A percentile compares a stretch with the other conserved stretches of the same genome.
phyloP scores from a whole-genome alignment of 2,113 vertebrate species.

The Sinosuthora webbiana region DNA sequence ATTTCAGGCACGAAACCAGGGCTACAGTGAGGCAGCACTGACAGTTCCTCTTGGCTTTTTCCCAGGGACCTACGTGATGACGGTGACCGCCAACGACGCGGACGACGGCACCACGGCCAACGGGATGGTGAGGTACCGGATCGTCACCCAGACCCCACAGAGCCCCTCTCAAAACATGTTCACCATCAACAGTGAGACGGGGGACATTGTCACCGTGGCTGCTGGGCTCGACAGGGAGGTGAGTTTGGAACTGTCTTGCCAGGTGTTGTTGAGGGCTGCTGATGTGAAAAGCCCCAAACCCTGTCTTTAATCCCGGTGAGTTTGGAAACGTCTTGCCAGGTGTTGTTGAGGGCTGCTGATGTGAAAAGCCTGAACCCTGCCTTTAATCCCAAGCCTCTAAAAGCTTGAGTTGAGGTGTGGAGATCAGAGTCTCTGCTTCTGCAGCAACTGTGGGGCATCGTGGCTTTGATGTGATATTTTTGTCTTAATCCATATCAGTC shows the following conservation, averaged over 20 bases:
- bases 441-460: background rate
- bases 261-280: background rate
- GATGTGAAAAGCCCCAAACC: background rate
- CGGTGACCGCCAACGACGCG: conserved; percentile 88
- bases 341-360: background rate
- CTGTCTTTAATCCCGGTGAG: conserved; percentile 69
- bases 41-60: background rate
- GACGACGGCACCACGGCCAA: conserved; percentile 93
- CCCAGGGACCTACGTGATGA: conserved; percentile 94
- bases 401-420: background rate
- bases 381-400: background rate
- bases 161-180: conserved; percentile 96
- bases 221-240: conserved; percentile 96
- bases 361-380: background rate
- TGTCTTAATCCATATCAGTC: background rate
- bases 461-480: conserved; percentile 11
- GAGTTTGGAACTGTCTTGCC: background rate
- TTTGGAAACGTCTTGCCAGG: rapidly evolving
- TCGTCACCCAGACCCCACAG: conserved; percentile 90
- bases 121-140: conserved; percentile 92
- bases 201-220: conserved; percentile 91
- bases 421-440: background rate
- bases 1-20: too few relatives aligned
- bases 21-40: background rate
- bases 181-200: conserved; percentile 94